Evolutionary conservation across 2,113 vertebrate genomes (phyloP), one percentile per base, ranked within the genome.

Genomic region (Peromyscus californicus): DNA sequence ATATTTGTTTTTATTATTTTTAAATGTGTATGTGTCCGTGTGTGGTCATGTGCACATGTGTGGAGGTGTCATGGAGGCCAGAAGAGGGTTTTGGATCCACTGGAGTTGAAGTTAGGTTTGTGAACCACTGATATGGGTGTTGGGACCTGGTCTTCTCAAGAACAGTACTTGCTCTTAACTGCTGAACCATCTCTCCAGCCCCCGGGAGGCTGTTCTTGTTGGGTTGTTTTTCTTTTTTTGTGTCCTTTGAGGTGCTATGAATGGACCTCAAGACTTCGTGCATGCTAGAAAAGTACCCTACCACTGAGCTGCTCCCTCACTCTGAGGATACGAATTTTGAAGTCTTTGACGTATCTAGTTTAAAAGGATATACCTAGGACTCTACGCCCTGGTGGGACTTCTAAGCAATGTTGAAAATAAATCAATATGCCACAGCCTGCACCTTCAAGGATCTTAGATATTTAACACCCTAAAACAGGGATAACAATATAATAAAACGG

Each of bases 311-410:
- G 16, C 33, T 45, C 29, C 36, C 54, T 36, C 42, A 63, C 69
- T 21, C 63, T 31, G 42, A n/a, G 24, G 57, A 61, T 42, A 7
- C 65, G 31, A 15, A 45, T 90, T 91, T 82, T 45, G 61, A 31
- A 75, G 39, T 7, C 97, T 88, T n/a, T 92, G 45, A 75, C 54
- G 29, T 72, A 79, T 54, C 90, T 80, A 69, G 36, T 65, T 59
- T 33, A 79, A 51, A 42, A 83, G 57, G 59, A n/a, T 29, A 48
- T 36, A 13, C 7, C 36, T 83, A 26, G 57, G 57, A 39, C n/a
- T 26, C 24, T 39, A 61, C 2, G 36, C 22, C 80, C 80, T 70
- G 19, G 17, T 31, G 15, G 21, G 70, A 92, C 36, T 86, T 82
- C 26, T 57, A 69, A 91, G 42, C 11, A 86, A 59, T 19, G 17